phyloP scores from a whole-genome alignment of 2,888 invertebrate species.

The Orthosia incerta region DNA sequence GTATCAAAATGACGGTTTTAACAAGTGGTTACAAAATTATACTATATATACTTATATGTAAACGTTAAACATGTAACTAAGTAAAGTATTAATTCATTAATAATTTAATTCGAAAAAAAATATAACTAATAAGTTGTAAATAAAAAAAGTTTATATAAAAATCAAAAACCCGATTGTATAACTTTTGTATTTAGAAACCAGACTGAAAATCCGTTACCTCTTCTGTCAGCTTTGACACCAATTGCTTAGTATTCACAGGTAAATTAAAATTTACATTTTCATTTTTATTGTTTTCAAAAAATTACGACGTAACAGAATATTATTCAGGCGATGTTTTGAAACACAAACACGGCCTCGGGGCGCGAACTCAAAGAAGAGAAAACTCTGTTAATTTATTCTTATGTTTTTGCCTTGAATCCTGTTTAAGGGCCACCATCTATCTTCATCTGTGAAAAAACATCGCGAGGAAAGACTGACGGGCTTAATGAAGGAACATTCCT shows the following conservation, averaged over 20 bases:
- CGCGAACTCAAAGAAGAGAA: conserved; percentile 49
- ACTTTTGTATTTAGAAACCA: too few relatives aligned
- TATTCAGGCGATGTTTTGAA: conserved; percentile 17
- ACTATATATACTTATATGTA: too few relatives aligned
- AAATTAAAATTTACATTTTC: background rate
- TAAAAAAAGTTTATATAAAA: too few relatives aligned
- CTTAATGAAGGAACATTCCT: conserved; percentile 73
- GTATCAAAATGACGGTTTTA: too few relatives aligned
- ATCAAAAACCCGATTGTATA: too few relatives aligned
- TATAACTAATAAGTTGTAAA: too few relatives aligned
- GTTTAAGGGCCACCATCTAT: conserved; percentile 71
- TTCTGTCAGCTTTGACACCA: background rate
- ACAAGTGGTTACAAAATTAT: too few relatives aligned
- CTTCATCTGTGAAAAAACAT: conserved; percentile 76
- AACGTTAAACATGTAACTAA: too few relatives aligned
- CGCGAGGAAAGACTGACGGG: conserved; percentile 69
- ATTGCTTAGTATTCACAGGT: background rate
- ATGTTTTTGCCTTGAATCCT: conserved; percentile 68
- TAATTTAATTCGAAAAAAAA: too few relatives aligned
- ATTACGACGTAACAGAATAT: conserved; percentile 7
- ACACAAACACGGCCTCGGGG: conserved; percentile 16
- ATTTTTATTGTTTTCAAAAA: background rate
- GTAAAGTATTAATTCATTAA: too few relatives aligned
- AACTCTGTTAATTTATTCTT: conserved; percentile 69
- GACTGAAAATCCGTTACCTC: too few relatives aligned